Conservation (phyloP, 2,888 invertebrate genomes). For the Sabellastarte sp. region DNA sequence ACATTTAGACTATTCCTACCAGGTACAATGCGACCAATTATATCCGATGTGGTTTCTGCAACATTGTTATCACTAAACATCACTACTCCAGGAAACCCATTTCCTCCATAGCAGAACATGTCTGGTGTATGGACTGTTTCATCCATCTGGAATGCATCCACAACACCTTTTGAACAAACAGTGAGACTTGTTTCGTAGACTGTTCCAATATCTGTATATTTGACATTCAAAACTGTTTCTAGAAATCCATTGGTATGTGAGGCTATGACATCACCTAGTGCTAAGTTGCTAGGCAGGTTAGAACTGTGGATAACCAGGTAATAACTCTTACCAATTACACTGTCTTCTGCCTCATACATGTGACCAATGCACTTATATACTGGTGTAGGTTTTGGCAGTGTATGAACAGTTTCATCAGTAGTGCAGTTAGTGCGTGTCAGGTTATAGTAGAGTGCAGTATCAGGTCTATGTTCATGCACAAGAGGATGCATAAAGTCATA, state of each 20-base stretch:
- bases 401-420: too few relatives aligned
- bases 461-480: too few relatives aligned
- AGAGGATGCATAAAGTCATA: too few relatives aligned
- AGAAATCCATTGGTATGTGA: neutral
- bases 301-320: too few relatives aligned
- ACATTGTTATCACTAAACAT: too few relatives aligned
- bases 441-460: too few relatives aligned
- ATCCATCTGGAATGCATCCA: neutral
- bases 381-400: too few relatives aligned
- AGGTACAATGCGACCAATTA: too few relatives aligned
- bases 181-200: neutral
- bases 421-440: too few relatives aligned
- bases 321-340: neutral
- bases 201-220: neutral
- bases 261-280: neutral
- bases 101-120: conserved; percentile 1
- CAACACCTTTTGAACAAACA: neutral
- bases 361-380: conserved; percentile 2
- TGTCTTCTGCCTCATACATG: neutral
- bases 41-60: too few relatives aligned
- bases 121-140: neutral
- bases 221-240: neutral
- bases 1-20: too few relatives aligned
- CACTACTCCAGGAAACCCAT: neutral
- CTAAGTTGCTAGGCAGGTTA: too few relatives aligned